These are phyloP conservation scores for Gadus macrocephalus DNA, from an alignment of 2,113 vertebrate species.

Conservation along the genomic window DNA sequence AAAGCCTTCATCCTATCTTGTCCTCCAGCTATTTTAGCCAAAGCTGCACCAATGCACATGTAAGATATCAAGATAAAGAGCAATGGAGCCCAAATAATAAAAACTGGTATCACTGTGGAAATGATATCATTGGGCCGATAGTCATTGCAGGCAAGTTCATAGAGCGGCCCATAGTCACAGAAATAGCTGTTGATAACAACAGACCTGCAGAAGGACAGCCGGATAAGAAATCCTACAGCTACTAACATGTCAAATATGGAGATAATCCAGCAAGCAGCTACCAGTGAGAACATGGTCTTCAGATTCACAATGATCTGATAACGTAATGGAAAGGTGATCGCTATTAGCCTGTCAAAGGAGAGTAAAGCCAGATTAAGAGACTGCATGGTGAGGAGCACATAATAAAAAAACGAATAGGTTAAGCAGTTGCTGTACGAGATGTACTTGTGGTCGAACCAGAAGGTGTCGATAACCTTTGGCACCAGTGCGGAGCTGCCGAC, in stretches of 20 bases:
- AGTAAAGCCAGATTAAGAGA: slow-evolving; percentile 64
- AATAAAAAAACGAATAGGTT: slow-evolving; percentile 64
- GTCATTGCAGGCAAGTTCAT: slow-evolving; percentile 38
- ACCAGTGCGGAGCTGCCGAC: slow-evolving; percentile 58
- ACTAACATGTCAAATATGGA: background rate
- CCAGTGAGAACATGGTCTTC: slow-evolving; percentile 51
- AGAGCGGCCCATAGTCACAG: slow-evolving; percentile 46
- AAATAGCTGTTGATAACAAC: slow-evolving; percentile 39
- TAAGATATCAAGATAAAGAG: slow-evolving; percentile 39
- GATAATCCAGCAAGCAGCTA: slow-evolving; percentile 47
- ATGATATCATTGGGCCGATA: slow-evolving; percentile 18
- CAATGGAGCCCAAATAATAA: slow-evolving; percentile 31
- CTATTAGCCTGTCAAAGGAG: slow-evolving; percentile 66
- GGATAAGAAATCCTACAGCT: slow-evolving; percentile 38
- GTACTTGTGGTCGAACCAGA: slow-evolving; percentile 52
- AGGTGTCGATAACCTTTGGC: slow-evolving; percentile 65
- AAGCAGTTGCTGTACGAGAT: slow-evolving; percentile 61
- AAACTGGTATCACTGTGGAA: background rate
- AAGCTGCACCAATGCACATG: slow-evolving; percentile 32
- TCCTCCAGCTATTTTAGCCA: slow-evolving; percentile 21
- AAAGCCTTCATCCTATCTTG: slow-evolving; percentile 24
- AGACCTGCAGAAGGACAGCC: slow-evolving; percentile 56
- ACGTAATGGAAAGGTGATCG: slow-evolving; percentile 65
- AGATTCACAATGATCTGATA: slow-evolving; percentile 50
- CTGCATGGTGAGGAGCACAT: slow-evolving; percentile 56